Base-by-base conservation (phyloP, 2,888 invertebrate species). In the Melangyna quadrimaculata region DNA sequence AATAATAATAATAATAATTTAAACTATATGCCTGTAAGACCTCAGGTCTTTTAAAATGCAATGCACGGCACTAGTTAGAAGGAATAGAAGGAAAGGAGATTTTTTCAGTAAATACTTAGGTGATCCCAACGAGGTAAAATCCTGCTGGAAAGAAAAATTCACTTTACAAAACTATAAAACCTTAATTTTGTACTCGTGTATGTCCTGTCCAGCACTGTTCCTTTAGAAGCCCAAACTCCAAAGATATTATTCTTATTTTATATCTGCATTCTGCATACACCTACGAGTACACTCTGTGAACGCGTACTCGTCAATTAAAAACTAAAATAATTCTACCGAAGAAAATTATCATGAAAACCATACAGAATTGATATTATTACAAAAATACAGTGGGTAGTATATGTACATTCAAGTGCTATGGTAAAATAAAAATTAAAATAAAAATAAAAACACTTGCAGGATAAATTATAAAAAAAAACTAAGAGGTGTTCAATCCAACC, bases 331-430 rank as follows among this genome's bases (percentile, higher is more conserved):
- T 2, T 19, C 29, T 12, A 57, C 19, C 19, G 12, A 57, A 43
- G 27, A 27, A 63, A 63, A 63, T 63, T 43, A 63, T 35, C 65
- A 61, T 48, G 51, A 73, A 51, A 73, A 51, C 48, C 59, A 27
- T 53, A 74, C 45, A 55, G 70, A 70, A 81, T 67, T 77, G 77
- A 29, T 27, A 27, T 24, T 51, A 14, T 27, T 51, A 7, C 24
- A 27, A 69, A 27, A 69, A 17, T 55, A 61, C 61, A 78, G 82
- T 83, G 82, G 82, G 82, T 27, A 63, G 82, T 32, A 48, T 48
- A 73, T 35, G 82, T 32, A 48, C 55, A 73, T 35, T 59, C 14
- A 5, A 69, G 67, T 82, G 67, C 73, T 78, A 55, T 40, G 22
- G 35, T 35, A 59, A 59, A 22, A 22, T 59, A 37, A 57, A 57